Evolutionary conservation across 2,797 vertebrate species (phyloP).

Genomic region (Coendou prehensilis): DNA sequence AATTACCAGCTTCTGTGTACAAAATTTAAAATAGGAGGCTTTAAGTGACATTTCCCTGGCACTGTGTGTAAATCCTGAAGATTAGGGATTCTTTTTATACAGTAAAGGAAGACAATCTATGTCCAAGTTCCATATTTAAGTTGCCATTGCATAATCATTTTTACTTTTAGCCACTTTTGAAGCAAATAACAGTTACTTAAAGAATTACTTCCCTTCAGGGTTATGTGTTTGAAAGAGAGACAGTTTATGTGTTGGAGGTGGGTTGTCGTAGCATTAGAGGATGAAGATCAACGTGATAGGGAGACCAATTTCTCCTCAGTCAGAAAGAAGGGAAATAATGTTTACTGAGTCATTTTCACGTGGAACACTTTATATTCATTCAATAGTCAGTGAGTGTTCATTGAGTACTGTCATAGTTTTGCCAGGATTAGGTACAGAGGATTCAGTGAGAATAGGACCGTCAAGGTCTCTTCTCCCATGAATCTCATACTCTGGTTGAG

Average conservation of each 20-base stretch:
- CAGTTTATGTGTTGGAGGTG: background rate
- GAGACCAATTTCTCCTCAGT: background rate
- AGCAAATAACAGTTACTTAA: conserved; percentile 48
- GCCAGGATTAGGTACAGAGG: background rate
- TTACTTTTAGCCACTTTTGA: conserved; percentile 43
- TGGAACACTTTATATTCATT: conserved; percentile 31
- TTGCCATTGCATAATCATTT: conserved; percentile 47
- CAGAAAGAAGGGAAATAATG: conserved; percentile 1
- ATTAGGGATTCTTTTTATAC: conserved; percentile 63
- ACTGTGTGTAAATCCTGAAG: conserved; percentile 52
- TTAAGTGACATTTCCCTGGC: conserved; percentile 75
- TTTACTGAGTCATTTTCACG: conserved; percentile 1
- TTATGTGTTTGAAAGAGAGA: conserved; percentile 18
- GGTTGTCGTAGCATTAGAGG: background rate
- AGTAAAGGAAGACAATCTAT: conserved; percentile 50
- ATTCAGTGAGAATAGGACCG: background rate
- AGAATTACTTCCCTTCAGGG: conserved; percentile 32
- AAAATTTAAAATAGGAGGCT: conserved; percentile 72
- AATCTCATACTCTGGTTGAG: background rate
- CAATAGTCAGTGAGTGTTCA: background rate
- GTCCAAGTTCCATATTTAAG: conserved; percentile 14
- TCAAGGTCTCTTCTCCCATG: background rate
- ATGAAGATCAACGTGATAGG: background rate
- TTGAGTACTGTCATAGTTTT: background rate
- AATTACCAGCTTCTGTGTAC: conserved; percentile 74